Conservation (phyloP, 2,797 vertebrate genomes). For the Hyperoplus immaculatus region DNA sequence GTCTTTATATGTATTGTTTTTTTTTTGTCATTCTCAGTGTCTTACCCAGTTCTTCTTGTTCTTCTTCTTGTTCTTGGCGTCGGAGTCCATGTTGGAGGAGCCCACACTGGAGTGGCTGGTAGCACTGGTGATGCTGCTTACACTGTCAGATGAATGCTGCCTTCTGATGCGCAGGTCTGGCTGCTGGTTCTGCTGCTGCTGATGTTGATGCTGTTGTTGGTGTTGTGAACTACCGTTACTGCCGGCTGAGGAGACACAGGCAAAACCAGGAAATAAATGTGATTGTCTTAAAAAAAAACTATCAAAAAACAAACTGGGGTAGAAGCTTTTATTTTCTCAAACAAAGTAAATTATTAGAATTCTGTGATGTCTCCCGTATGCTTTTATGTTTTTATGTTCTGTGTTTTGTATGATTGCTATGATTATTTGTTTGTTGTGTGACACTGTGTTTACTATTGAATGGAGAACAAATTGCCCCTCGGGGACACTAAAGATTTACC, state of each 20-base stretch:
- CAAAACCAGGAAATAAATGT: no score
- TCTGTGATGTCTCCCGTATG: no score
- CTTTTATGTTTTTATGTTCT: no score
- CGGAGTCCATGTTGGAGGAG: constrained; percentile 94
- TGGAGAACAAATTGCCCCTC: no score
- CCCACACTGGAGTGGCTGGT: constrained; percentile 98
- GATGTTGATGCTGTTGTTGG: constrained; percentile 60
- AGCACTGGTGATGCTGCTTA: constrained; percentile 96
- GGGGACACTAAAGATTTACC: no score
- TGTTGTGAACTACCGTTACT: constrained; percentile 75
- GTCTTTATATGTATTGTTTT: not conserved
- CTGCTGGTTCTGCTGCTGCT: constrained; percentile 78
- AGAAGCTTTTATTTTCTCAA: no score
- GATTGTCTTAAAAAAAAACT: not conserved
- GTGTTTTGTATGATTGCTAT: no score
- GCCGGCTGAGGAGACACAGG: constrained; percentile 56
- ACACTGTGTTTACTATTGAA: no score
- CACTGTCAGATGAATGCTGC: constrained; percentile 97
- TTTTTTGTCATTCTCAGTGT: not conserved
- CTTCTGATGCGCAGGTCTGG: constrained; percentile 94
- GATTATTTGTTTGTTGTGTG: no score
- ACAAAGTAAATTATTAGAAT: no score
- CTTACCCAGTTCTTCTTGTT: constrained; percentile 99
- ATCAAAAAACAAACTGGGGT: no score
- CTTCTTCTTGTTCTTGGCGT: constrained; percentile 93